These are phyloP conservation scores for Fringilla coelebs DNA, from an alignment of 2,797 vertebrate species.

Conservation along the genomic window DNA sequence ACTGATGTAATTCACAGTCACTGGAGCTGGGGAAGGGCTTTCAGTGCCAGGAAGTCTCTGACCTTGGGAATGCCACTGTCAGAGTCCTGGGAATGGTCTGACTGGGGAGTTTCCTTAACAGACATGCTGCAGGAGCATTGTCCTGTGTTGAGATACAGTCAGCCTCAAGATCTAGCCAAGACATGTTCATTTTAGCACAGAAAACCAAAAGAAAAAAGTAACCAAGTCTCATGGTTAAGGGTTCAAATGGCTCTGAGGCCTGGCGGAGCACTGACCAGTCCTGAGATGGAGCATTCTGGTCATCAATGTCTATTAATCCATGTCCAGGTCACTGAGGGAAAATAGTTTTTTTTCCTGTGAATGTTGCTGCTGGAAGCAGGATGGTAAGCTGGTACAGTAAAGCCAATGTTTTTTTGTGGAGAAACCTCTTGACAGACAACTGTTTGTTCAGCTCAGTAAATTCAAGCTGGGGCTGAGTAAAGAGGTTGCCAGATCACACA, in stretches of 20 bases:
- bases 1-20: neutral
- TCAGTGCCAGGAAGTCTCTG: neutral
- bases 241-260: neutral
- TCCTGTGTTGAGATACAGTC: neutral
- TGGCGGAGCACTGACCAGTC: neutral
- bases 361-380: neutral
- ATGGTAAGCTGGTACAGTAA: neutral
- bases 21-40: neutral
- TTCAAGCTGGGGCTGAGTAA: constrained; percentile 32
- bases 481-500: constrained; percentile 30
- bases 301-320: neutral
- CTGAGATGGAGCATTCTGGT: neutral
- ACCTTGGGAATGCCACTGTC: neutral
- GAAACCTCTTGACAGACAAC: constrained; percentile 44
- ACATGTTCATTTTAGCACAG: neutral
- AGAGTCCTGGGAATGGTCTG: neutral
- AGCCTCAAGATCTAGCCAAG: neutral
- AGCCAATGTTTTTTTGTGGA: constrained; percentile 26
- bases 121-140: neutral
- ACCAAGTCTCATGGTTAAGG: neutral
- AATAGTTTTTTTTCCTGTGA: neutral
- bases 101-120: neutral
- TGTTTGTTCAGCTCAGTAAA: constrained; percentile 42
- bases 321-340: neutral
- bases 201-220: neutral